Evolutionary conservation across 2,888 invertebrate species (phyloP), one percentile per base, ranked within the genome.

Genomic region (Romanomermis culicivorax): DNA sequence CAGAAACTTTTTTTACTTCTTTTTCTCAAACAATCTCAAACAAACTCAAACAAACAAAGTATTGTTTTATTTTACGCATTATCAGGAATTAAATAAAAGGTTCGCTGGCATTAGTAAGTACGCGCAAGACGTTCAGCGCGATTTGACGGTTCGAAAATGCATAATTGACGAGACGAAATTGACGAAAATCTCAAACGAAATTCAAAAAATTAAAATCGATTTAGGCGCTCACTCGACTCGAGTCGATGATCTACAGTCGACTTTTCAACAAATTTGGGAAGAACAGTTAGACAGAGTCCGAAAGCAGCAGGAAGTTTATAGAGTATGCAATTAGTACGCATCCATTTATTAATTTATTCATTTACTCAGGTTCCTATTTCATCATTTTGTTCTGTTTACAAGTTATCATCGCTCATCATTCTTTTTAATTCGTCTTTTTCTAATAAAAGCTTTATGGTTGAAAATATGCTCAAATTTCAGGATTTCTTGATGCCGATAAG

Each of bases 221-320:
- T 65, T 70, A 56, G 64, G 66, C 30, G 62, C 63, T 29, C 63
- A 65, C 2, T 60, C 68, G n/a, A 66, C 66, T 42, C 63, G 68
- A 59, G 65, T 70, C 23, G 57, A 64, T 27, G 60, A 60, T 25
- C 55, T 61, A 51, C 62, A 64, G 51, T 60, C 63, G 3, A 58
- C 60, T 11, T 55, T 65, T 54, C 61, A 61, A 59, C 71, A 78
- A 50, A 74, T 79, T 1, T 81, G 81, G 81, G 80, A 81, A 64
- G 80, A 81, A 63, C 79, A 80, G 62, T 68, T 81, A 27, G 79
- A 80, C 69, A 72, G 80, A 58, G 76, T 82, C 57, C 75, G 79
- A 51, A 75, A 79, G 4, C 81, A 82, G 67, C 81, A 81, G 66
- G 80, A 80, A 63, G 74, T 79, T 42, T 78, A 77, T 25, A 26